phyloP scores from a whole-genome alignment of 2,113 vertebrate species.

The Coturnix japonica region DNA sequence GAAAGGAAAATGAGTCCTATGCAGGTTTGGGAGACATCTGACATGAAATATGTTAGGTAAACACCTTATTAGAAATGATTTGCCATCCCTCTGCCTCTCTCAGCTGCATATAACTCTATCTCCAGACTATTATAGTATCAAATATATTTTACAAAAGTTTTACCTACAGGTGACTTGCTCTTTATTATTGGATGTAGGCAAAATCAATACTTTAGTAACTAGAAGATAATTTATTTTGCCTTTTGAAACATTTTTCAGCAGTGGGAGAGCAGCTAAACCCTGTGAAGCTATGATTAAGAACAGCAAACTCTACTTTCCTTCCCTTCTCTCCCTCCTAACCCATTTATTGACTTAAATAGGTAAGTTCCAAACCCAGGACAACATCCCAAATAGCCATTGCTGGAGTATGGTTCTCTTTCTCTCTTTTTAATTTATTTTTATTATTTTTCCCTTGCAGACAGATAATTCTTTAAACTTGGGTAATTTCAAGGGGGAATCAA shows the following conservation, averaged over 20 bases:
- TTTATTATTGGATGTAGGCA: constrained; percentile 87
- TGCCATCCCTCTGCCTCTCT: constrained; percentile 75
- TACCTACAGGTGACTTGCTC: constrained; percentile 89
- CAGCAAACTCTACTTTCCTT: constrained; percentile 73
- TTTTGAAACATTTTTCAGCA: constrained; percentile 86
- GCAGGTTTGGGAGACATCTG: background rate
- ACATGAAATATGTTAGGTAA: constrained; percentile 42
- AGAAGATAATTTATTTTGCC: constrained; percentile 84
- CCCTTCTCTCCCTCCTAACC: constrained; percentile 67
- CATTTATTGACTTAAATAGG: constrained; percentile 74
- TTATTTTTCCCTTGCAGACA: background rate
- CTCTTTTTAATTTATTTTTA: background rate
- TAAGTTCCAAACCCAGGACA: constrained; percentile 51
- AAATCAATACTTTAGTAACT: constrained; percentile 86
- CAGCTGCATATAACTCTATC: constrained; percentile 80
- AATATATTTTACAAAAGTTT: constrained; percentile 89
- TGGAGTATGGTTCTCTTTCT: background rate
- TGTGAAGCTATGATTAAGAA: constrained; percentile 83
- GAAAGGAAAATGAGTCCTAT: background rate
- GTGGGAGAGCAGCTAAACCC: constrained; percentile 81
- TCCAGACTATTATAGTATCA: constrained; percentile 87
- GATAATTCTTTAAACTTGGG: constrained; percentile 68
- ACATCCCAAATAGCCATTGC: constrained; percentile 20
- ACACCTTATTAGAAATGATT: constrained; percentile 75
- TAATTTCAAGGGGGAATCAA: constrained; percentile 68